Evolutionary conservation across 2,888 invertebrate species (phyloP).

Genomic region (Leptopilina syphax): DNA sequence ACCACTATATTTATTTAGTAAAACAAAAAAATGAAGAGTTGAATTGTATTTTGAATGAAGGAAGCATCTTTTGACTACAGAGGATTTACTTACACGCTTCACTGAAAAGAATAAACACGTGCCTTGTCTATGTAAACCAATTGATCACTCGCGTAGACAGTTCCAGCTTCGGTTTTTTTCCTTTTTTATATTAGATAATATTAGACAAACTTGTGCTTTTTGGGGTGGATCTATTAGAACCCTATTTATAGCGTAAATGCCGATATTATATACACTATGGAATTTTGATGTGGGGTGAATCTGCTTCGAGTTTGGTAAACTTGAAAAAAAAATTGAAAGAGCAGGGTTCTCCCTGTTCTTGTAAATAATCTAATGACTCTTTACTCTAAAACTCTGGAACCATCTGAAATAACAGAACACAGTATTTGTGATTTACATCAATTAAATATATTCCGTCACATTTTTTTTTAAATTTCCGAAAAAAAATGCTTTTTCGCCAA

Average conservation of each 20-base stretch:
- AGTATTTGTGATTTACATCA: slow-evolving; percentile 10
- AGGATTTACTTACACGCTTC: slow-evolving; percentile 25
- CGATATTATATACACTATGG: slow-evolving; percentile 16
- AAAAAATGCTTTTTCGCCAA: not conserved
- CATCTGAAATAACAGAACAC: slow-evolving; percentile 27
- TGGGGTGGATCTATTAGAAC: slow-evolving; percentile 28
- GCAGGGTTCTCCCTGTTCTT: not conserved
- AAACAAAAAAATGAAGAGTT: slow-evolving; percentile 1
- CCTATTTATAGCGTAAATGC: slow-evolving; percentile 32
- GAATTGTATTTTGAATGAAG: not conserved
- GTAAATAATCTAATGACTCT: slow-evolving; percentile 14
- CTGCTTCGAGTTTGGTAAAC: slow-evolving; percentile 25
- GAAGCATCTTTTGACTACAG: not conserved
- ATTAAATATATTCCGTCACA: not conserved
- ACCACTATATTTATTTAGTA: not conserved
- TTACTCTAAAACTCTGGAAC: slow-evolving; percentile 16
- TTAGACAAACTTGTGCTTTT: slow-evolving; percentile 23
- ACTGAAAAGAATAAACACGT: slow-evolving; percentile 22
- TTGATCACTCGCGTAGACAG: slow-evolving; percentile 34
- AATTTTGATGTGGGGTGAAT: slow-evolving; percentile 22
- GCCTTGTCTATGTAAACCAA: slow-evolving; percentile 32
- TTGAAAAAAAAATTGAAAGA: not conserved
- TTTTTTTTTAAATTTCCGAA: not conserved
- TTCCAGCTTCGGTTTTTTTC: slow-evolving; percentile 4
- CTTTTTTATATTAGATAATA: not conserved